Percentiles rank a stretch among this genome's conserved stretches.
Evolutionary conservation across 35 echinoderm and acorn worm genomes (phyloP).

Genomic region (Hemicentrotus pulcherrimus): DNA sequence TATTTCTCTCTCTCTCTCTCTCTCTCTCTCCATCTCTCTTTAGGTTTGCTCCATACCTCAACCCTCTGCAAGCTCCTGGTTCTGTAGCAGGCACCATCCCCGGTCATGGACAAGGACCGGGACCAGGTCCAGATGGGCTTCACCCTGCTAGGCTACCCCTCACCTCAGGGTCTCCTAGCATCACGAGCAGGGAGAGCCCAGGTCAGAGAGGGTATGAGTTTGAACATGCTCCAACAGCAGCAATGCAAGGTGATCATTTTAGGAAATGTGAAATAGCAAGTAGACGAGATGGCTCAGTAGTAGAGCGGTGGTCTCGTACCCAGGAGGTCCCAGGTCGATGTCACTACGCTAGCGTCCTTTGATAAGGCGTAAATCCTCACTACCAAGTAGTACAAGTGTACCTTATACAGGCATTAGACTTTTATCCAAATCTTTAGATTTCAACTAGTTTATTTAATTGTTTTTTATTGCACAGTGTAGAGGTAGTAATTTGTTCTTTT

Average conservation of each 20-base stretch:
- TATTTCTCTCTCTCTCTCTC: neutral
- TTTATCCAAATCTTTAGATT: too few species aligned
- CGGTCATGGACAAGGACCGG: too few species aligned
- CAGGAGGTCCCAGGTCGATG: too few species aligned
- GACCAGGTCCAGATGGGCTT: neutral
- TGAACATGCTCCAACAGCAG: neutral
- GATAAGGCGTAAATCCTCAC: too few species aligned
- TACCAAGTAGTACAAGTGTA: too few species aligned
- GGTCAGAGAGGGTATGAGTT: neutral
- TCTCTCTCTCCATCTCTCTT: neutral
- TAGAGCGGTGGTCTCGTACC: too few species aligned
- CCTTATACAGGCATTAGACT: too few species aligned
- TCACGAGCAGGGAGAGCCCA: neutral
- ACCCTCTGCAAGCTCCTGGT: neutral
- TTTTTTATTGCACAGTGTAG: too few species aligned
- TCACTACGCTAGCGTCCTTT: too few species aligned
- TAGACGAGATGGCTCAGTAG: too few species aligned
- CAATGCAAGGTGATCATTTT: neutral
- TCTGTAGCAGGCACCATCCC: neutral
- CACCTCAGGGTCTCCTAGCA: neutral
- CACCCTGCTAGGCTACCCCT: neutral
- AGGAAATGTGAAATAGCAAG: neutral
- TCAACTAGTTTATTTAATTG: too few species aligned
- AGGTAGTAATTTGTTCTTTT: neutral
- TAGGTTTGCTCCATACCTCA: slow-evolving; percentile 38